phyloP scores from a whole-genome alignment of 2,113 vertebrate species.

The Empidonax traillii region DNA sequence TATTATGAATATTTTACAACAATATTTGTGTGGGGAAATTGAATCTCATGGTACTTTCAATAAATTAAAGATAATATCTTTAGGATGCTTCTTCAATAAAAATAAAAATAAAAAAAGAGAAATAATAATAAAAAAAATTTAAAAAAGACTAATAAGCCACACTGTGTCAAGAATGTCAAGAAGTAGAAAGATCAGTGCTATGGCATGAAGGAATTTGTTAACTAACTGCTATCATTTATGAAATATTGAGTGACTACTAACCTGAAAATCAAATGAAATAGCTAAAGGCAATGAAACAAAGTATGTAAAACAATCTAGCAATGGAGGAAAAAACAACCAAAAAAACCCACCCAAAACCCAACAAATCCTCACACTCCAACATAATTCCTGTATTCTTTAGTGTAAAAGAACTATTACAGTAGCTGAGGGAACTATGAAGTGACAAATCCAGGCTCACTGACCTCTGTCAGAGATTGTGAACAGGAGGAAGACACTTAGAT shows the following conservation, averaged over 20 bases:
- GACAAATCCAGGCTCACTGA: background rate
- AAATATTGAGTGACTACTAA: conserved; percentile 61
- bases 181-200: background rate
- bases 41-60: background rate
- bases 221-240: conserved; percentile 42
- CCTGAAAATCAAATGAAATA: conserved; percentile 47
- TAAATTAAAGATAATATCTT: conserved; percentile 17
- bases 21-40: background rate
- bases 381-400: background rate
- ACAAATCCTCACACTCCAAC: background rate
- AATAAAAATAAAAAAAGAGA: background rate
- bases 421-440: background rate
- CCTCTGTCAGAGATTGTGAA: background rate
- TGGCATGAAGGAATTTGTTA: conserved; percentile 2
- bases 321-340: fast-evolving
- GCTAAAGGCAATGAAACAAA: background rate
- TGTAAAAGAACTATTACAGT: background rate
- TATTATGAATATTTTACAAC: background rate
- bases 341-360: background rate
- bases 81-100: background rate
- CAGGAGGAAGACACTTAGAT: background rate
- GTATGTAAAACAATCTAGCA: background rate
- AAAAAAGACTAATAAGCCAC: background rate
- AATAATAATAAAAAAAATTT: background rate
- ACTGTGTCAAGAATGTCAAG: background rate